A percentile compares a stretch with the other conserved stretches of the same genome.
Conservation (phyloP, 1,140 invertebrate genomes). For the Rhagoletis pomonella region DNA sequence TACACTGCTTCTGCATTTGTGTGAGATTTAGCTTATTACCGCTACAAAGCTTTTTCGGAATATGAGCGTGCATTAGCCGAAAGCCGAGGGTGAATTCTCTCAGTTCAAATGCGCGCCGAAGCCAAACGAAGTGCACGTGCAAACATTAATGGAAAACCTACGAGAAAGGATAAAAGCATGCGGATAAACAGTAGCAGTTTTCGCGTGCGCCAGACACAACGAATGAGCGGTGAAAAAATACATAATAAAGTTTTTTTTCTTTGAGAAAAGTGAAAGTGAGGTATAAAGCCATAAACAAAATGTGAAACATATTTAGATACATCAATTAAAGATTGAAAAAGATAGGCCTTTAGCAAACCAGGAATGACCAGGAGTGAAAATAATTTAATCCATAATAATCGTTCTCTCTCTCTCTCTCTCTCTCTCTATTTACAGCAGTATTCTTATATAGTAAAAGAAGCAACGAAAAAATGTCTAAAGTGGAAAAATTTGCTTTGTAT, state of each 20-base stretch:
- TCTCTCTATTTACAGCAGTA: too few relatives aligned
- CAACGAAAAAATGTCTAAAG: too few relatives aligned
- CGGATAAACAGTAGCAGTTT: slow-evolving; percentile 22
- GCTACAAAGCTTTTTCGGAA: slow-evolving; percentile 35
- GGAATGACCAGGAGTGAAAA: too few relatives aligned
- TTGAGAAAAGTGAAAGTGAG: not conserved
- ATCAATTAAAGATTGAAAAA: not conserved
- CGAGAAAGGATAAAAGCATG: slow-evolving; percentile 37
- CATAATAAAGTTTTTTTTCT: not conserved
- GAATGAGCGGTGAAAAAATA: slow-evolving; percentile 36
- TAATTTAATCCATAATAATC: too few relatives aligned
- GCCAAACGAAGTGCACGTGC: slow-evolving; percentile 19
- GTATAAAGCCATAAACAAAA: not conserved
- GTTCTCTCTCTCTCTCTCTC: too few relatives aligned
- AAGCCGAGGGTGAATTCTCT: not conserved
- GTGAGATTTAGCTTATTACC: not conserved
- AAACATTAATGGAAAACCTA: not conserved
- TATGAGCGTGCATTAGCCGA: not conserved
- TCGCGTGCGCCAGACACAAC: slow-evolving; percentile 32
- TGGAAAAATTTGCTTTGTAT: too few relatives aligned
- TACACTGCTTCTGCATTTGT: not conserved
- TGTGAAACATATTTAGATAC: not conserved
- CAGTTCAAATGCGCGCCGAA: not conserved
- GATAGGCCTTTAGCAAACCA: not conserved
- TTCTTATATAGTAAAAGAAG: too few relatives aligned